Conservation (phyloP, 2,113 vertebrate species). For the Malurus cyaneus region DNA sequence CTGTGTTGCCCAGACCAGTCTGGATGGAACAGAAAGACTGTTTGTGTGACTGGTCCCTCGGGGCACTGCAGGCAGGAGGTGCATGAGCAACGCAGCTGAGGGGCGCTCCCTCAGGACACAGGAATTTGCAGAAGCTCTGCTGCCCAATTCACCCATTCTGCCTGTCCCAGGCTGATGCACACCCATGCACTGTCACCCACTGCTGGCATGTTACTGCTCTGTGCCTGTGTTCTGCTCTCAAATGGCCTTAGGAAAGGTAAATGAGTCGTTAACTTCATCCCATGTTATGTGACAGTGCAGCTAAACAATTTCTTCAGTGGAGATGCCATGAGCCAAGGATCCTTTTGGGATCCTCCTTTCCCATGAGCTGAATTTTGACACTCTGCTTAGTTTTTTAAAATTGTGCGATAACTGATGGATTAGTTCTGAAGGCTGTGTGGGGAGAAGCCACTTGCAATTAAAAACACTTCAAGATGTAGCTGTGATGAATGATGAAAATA, state of each 20-base stretch:
- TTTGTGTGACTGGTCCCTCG: rapidly evolving
- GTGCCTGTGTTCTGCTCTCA: background rate
- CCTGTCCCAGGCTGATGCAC: no score
- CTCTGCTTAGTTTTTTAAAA: background rate
- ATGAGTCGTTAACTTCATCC: background rate
- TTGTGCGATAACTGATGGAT: background rate
- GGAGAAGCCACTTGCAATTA: background rate
- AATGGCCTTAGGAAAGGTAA: background rate
- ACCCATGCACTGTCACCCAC: background rate
- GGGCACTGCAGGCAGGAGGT: background rate
- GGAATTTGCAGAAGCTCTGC: rapidly evolving
- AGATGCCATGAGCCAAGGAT: background rate
- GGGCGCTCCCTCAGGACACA: rapidly evolving
- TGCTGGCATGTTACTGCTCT: background rate
- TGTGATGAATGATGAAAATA: background rate
- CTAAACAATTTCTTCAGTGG: background rate
- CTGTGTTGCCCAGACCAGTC: background rate
- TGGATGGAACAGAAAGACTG: background rate
- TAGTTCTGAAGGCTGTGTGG: background rate
- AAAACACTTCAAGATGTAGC: background rate
- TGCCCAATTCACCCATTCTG: rapidly evolving
- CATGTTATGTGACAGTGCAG: background rate
- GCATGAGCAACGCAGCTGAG: rapidly evolving
- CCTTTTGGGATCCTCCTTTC: background rate
- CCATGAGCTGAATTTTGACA: background rate